Conservation (phyloP, 2,888 invertebrate genomes). For the Autographa pulchrina region DNA sequence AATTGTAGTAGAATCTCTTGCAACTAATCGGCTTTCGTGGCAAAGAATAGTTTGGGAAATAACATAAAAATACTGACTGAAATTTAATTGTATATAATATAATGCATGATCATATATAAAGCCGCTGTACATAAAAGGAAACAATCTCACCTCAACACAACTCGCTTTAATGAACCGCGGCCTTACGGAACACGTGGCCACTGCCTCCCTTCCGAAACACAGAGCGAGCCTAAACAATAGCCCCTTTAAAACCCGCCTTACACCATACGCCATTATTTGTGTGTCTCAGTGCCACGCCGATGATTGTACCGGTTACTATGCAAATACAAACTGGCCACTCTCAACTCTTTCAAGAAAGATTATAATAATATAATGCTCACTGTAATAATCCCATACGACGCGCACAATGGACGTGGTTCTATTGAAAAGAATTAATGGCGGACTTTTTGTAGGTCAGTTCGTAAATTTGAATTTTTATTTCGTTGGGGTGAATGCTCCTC, state of each 20-base stretch:
- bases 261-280: slow-evolving; percentile 47
- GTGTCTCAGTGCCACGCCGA: slow-evolving; percentile 24
- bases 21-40: too few species aligned
- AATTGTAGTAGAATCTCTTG: too few species aligned
- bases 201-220: slow-evolving; percentile 45
- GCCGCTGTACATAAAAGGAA: neutral
- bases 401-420: slow-evolving; percentile 35
- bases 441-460: slow-evolving; percentile 44
- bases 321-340: slow-evolving; percentile 39
- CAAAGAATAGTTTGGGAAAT: too few species aligned
- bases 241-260: slow-evolving; percentile 55
- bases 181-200: slow-evolving; percentile 61
- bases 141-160: neutral
- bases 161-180: slow-evolving; percentile 31
- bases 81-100: too few species aligned
- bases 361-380: slow-evolving; percentile 44
- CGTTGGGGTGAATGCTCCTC: slow-evolving; percentile 39
- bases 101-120: neutral
- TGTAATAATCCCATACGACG: slow-evolving; percentile 42
- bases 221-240: slow-evolving; percentile 59
- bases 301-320: slow-evolving; percentile 48
- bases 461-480: slow-evolving; percentile 54
- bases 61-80: too few species aligned
- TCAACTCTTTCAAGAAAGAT: slow-evolving; percentile 31
- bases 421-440: slow-evolving; percentile 48